A percentile compares a stretch with the other conserved stretches of the same genome.
phyloP scores from a whole-genome alignment of 2,797 vertebrate genomes.

The Lateolabrax maculatus region DNA sequence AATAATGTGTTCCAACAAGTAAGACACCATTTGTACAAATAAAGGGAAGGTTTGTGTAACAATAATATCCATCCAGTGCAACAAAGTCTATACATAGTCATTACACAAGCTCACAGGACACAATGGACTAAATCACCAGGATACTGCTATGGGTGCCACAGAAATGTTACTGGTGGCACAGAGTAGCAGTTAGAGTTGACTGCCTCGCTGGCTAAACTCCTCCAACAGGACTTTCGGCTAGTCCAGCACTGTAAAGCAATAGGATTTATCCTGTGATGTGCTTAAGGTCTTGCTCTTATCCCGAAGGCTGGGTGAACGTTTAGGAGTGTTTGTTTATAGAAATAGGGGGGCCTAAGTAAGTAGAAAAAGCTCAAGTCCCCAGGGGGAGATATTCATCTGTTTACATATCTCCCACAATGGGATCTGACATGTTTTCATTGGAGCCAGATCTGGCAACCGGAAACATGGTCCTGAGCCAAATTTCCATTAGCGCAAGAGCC shows the following conservation, averaged over 20 bases:
- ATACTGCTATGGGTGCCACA: not conserved
- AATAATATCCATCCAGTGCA: not conserved
- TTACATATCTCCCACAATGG: constrained; percentile 83
- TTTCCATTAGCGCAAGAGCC: constrained; percentile 81
- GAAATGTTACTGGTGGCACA: not conserved
- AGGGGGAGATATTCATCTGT: constrained; percentile 80
- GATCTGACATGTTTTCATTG: constrained; percentile 76
- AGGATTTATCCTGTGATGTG: constrained; percentile 64
- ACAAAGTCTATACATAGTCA: not conserved
- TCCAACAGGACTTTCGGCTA: constrained; percentile 5
- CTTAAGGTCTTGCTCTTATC: constrained; percentile 67
- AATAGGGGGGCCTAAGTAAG: constrained; percentile 56
- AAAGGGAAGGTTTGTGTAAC: not conserved
- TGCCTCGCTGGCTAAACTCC: constrained; percentile 8
- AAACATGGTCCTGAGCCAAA: constrained; percentile 83
- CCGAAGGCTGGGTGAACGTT: constrained; percentile 61
- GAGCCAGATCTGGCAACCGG: constrained; percentile 75
- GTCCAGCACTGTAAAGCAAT: constrained; percentile 22
- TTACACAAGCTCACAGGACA: constrained; percentile 4
- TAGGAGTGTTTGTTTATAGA: constrained; percentile 74
- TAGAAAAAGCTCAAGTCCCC: constrained; percentile 62
- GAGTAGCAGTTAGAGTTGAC: not conserved
- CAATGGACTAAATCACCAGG: not conserved
- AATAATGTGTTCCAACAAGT: not conserved
- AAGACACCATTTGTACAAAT: not conserved